Evolutionary conservation across 2,888 invertebrate genomes (phyloP), one percentile per base, ranked within the genome.

Genomic region (Hirtodrosophila alboralis): DNA sequence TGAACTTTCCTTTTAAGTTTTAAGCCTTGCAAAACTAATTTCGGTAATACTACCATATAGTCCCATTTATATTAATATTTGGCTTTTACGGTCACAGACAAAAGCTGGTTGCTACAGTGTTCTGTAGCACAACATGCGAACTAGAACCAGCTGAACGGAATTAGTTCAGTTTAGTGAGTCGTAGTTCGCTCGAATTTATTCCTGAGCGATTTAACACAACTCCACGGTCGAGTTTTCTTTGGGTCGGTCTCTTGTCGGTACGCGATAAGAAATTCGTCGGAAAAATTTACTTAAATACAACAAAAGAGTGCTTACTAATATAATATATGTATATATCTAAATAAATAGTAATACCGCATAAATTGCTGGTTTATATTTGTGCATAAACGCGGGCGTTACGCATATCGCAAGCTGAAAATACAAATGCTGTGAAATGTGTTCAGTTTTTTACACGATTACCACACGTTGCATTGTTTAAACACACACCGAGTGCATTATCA

Each of bases 341-440:
- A 54, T 30, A 54, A 16, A 34, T 18, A 51, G 37, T 12, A 30
- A 27, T 43, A 27, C 14, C 18, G 27, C 28, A 72, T 8, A 37
- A 9, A 9, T 7, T 48, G 13, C 14, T 21, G 21, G 14, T 33
- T 14, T 48, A 28, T 28, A 30, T 45, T 43, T 63, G 49, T 31
- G 43, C n/a, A 16, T 13, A 45, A 47, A 2, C 33, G 54, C 58
- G 45, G n/a, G 43, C 38, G 1, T 27, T n/a, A 13, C 33, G 18
- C 13, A 10, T 8, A 40, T 45, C 27, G 16, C 14, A 21, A 31
- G 4, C 33, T 48, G 4, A n/a, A 31, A 26, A 28, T 36, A 44
- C 41, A 54, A 59, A 67, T 59, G 75, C 63, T 59, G 63, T 61
- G 67, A 85, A 83, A 79, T 79, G 79, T 85, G 76, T 79, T 83